Evolutionary conservation across 2,113 vertebrate species (phyloP).

Genomic region (Anguilla rostrata): DNA sequence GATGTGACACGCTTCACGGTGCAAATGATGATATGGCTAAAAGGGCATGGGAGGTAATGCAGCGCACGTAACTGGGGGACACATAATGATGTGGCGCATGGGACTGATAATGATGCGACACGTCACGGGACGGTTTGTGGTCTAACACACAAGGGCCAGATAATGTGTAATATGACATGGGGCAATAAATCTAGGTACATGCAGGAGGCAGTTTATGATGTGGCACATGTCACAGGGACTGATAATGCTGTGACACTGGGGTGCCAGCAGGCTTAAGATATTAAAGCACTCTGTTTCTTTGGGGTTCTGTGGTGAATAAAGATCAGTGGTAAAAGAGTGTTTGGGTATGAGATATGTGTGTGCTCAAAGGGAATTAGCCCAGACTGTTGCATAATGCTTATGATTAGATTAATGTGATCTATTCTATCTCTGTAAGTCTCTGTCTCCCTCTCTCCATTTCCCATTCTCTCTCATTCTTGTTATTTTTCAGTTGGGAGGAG

Average conservation of each 20-base stretch:
- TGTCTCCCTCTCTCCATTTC: not conserved
- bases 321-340: not conserved
- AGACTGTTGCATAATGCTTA: not conserved
- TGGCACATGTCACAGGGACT: not conserved
- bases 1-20: not conserved
- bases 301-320: not conserved
- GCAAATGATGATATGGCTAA: not conserved
- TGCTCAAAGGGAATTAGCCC: not conserved
- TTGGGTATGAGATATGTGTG: not conserved
- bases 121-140: not conserved
- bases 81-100: not conserved
- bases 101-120: not conserved
- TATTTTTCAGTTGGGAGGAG: not conserved
- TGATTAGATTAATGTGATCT: not conserved
- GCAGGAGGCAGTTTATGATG: not conserved
- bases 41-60: not conserved
- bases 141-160: not conserved
- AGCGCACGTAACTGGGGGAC: no score
- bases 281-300: not conserved
- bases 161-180: not conserved
- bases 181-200: not conserved
- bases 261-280: not conserved
- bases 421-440: not conserved
- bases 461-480: not conserved
- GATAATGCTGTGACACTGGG: not conserved